These are phyloP conservation scores for Cladorhizidae sp. DNA, from an alignment of 37 sponge, comb jelly and placozoan species.

Conservation along the genomic window DNA sequence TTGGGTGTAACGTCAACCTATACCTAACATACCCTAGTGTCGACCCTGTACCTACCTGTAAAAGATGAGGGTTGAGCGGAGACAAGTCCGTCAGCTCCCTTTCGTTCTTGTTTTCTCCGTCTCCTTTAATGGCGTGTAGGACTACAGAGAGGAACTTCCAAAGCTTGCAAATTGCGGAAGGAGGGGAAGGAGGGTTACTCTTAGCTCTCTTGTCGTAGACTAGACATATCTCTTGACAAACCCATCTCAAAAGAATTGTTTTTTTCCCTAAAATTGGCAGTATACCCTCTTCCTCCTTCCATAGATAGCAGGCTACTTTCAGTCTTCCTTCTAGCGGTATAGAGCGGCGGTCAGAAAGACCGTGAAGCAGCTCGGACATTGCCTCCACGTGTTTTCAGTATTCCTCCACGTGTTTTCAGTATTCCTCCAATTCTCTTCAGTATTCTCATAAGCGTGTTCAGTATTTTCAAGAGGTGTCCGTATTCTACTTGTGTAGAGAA, in stretches of 20 bases:
- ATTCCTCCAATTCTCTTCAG: neutral
- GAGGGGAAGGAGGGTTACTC: neutral
- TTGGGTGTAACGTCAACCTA: too few species aligned
- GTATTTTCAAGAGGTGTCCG: too few species aligned
- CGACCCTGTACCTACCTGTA: constrained; percentile 15
- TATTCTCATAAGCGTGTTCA: too few species aligned
- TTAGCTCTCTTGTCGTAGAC: constrained; percentile 21
- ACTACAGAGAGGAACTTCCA: constrained; percentile 39
- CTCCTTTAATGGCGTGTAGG: neutral
- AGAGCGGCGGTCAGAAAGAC: constrained; percentile 17
- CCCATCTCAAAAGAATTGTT: constrained; percentile 34
- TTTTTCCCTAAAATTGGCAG: neutral
- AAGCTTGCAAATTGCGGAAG: constrained; percentile 4
- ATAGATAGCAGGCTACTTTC: constrained; percentile 54
- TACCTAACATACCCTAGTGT: too few species aligned
- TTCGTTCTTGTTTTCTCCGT: neutral
- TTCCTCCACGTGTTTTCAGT: neutral
- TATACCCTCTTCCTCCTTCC: constrained; percentile 16
- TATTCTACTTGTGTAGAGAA: too few species aligned
- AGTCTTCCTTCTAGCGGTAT: constrained; percentile 20
- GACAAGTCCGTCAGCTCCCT: neutral
- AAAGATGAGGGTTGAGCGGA: neutral
- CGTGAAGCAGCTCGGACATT: constrained; percentile 16
- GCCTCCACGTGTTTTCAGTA: neutral
- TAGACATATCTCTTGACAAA: constrained; percentile 30